Evolutionary conservation across 2,888 invertebrate genomes (phyloP).

Genomic region (Cordilura impudica): DNA sequence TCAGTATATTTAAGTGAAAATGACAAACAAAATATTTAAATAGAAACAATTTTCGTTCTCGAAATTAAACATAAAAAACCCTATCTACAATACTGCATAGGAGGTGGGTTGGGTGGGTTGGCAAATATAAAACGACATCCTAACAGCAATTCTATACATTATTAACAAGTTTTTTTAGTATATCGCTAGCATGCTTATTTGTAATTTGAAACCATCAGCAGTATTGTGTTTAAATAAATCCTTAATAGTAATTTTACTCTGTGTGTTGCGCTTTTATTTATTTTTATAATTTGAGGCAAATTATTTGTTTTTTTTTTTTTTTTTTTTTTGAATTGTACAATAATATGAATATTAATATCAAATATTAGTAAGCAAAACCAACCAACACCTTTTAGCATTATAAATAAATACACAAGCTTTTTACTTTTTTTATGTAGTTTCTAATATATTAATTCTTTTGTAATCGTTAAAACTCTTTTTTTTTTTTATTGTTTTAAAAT

Average conservation of each 20-base stretch:
- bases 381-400: background rate
- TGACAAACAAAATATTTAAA: too few relatives aligned
- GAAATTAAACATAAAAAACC: too few relatives aligned
- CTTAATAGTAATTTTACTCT: background rate
- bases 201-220: too few relatives aligned
- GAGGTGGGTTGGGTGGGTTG: too few relatives aligned
- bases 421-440: background rate
- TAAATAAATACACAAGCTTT: slow-evolving; percentile 11
- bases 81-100: too few relatives aligned
- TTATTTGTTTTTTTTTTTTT: background rate
- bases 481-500: slow-evolving; percentile 12
- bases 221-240: too few relatives aligned
- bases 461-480: slow-evolving; percentile 1
- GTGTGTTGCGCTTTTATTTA: background rate
- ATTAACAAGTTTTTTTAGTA: too few relatives aligned
- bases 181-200: too few relatives aligned
- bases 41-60: too few relatives aligned
- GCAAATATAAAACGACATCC: too few relatives aligned
- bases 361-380: background rate
- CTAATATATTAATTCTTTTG: slow-evolving; percentile 2
- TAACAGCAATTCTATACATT: too few relatives aligned
- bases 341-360: slow-evolving; percentile 7
- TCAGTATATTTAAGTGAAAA: too few relatives aligned
- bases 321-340: slow-evolving; percentile 18
- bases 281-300: background rate